Percentiles rank a stretch among this genome's conserved stretches.
Conservation (phyloP, 2,888 invertebrate genomes). For the Parelbella ahira region DNA sequence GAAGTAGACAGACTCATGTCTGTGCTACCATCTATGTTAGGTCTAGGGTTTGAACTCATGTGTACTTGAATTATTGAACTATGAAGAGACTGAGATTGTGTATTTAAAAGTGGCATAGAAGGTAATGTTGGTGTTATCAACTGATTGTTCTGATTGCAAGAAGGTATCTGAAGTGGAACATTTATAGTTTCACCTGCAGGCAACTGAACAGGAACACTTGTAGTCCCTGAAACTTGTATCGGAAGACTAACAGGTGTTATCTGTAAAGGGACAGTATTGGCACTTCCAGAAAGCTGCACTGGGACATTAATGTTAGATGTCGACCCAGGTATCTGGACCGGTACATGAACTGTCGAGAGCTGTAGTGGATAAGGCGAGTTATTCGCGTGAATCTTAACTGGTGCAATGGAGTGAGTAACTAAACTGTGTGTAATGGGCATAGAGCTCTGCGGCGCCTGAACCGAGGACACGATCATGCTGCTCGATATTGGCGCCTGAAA, state of each 20-base stretch:
- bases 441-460: slow-evolving; percentile 70
- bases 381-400: slow-evolving; percentile 67
- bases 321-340: slow-evolving; percentile 71
- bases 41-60: slow-evolving; percentile 62
- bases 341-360: slow-evolving; percentile 71
- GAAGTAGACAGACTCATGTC: slow-evolving; percentile 60
- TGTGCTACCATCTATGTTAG: slow-evolving; percentile 55
- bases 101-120: slow-evolving; percentile 69
- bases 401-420: slow-evolving; percentile 69
- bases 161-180: slow-evolving; percentile 66
- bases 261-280: slow-evolving; percentile 62
- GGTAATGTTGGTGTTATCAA: slow-evolving; percentile 54
- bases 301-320: slow-evolving; percentile 72
- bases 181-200: slow-evolving; percentile 70
- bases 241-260: slow-evolving; percentile 69
- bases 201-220: slow-evolving; percentile 67
- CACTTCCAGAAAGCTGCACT: slow-evolving; percentile 63
- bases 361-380: slow-evolving; percentile 65
- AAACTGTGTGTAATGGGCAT: slow-evolving; percentile 68
- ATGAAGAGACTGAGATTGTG: slow-evolving; percentile 54
- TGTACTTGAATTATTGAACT: slow-evolving; percentile 73
- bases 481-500: slow-evolving; percentile 75
- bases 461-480: slow-evolving; percentile 75
- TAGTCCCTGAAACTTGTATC: slow-evolving; percentile 62
- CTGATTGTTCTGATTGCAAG: slow-evolving; percentile 60